phyloP scores from a whole-genome alignment of 2,888 invertebrate species.

The Erannis defoliaria region DNA sequence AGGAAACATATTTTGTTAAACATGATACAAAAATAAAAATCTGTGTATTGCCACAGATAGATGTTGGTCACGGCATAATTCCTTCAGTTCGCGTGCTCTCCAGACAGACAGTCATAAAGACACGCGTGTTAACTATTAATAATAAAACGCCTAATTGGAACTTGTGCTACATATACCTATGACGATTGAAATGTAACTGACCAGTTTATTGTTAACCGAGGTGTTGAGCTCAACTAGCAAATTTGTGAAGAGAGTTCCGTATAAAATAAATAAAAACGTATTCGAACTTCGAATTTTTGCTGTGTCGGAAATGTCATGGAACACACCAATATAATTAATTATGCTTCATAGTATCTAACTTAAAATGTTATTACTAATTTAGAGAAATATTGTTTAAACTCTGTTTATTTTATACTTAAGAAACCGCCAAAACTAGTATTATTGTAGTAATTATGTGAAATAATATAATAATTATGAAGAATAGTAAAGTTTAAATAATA shows the following conservation, averaged over 20 bases:
- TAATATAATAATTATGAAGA: too few species aligned
- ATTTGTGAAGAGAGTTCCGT: constrained; percentile 33
- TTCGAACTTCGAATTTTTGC: neutral
- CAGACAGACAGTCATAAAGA: constrained; percentile 73
- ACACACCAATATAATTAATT: too few species aligned
- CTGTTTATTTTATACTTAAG: too few species aligned
- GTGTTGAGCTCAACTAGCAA: constrained; percentile 19
- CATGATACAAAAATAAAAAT: constrained; percentile 11
- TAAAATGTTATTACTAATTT: too few species aligned
- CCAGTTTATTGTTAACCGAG: constrained; percentile 61
- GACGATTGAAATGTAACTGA: constrained; percentile 60
- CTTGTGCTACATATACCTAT: constrained; percentile 67
- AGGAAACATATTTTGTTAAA: too few species aligned
- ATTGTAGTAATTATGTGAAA: too few species aligned
- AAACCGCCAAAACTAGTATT: too few species aligned
- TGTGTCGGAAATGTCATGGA: too few species aligned
- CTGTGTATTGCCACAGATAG: constrained; percentile 17
- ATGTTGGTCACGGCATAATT: constrained; percentile 68
- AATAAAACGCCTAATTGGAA: constrained; percentile 80
- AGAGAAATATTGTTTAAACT: too few species aligned
- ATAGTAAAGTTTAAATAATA: too few species aligned
- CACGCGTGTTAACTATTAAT: constrained; percentile 79
- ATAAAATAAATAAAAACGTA: constrained; percentile 8
- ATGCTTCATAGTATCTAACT: too few species aligned
- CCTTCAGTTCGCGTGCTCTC: constrained; percentile 72